Percentiles rank a stretch among this genome's conserved stretches.
Evolutionary conservation across 2,113 vertebrate species (phyloP).

Genomic region (Tachycineta bicolor): DNA sequence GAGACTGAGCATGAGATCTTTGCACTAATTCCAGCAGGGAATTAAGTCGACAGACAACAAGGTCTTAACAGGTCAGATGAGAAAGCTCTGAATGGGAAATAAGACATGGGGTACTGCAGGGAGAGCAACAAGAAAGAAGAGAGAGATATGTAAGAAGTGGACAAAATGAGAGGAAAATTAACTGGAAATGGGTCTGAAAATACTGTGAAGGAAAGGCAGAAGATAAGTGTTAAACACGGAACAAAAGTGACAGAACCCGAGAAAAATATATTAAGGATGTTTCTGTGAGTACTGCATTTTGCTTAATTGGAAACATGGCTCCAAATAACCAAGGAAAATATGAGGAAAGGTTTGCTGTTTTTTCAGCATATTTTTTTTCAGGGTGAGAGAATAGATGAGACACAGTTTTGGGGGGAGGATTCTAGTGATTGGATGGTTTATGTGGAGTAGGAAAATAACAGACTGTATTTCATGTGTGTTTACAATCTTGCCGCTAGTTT

Average conservation of each 20-base stretch:
- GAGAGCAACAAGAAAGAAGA: neutral
- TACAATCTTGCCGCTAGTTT: neutral
- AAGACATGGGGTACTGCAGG: neutral
- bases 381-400: neutral
- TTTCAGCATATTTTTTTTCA: slow-evolving; percentile 3
- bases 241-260: neutral
- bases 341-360: neutral
- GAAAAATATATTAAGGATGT: neutral
- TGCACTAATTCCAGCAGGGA: neutral
- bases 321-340: neutral
- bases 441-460: neutral
- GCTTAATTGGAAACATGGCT: neutral
- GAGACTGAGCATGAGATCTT: neutral
- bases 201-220: neutral
- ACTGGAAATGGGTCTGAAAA: slow-evolving; percentile 29
- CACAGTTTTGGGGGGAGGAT: neutral
- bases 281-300: neutral
- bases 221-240: slow-evolving; percentile 4
- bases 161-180: neutral
- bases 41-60: neutral
- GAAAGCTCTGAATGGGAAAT: neutral
- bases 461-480: slow-evolving; percentile 19
- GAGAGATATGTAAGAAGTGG: neutral
- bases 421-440: neutral
- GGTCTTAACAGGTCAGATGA: neutral